Conservation (phyloP, 2,113 vertebrate species). For the Astatoreochromis straeleni region DNA sequence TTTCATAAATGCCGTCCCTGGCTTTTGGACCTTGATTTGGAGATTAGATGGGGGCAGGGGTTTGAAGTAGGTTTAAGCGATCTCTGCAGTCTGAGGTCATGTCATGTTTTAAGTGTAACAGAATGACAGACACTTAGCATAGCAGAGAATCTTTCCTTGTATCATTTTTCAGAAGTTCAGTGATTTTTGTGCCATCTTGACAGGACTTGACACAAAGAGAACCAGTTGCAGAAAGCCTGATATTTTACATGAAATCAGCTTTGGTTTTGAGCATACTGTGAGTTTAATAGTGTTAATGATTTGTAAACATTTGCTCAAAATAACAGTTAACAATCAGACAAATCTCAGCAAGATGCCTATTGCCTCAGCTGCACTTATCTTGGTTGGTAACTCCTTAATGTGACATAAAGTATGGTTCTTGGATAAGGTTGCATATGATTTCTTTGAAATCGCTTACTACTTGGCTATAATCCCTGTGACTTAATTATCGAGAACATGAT, state of each 20-base stretch:
- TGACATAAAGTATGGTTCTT: neutral
- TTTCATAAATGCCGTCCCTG: neutral
- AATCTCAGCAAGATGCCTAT: neutral
- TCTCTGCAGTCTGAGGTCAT: neutral
- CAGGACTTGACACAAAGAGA: neutral
- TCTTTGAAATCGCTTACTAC: neutral
- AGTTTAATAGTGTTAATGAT: neutral
- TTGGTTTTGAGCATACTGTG: neutral
- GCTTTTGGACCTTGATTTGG: neutral
- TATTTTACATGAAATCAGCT: neutral
- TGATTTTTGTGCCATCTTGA: neutral
- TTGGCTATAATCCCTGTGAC: neutral
- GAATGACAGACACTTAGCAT: neutral
- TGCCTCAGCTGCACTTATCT: neutral
- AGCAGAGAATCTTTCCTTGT: neutral
- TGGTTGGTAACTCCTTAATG: neutral
- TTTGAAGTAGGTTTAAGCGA: neutral
- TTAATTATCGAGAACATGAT: neutral
- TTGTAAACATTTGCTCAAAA: neutral
- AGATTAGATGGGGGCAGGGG: neutral
- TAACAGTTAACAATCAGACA: neutral
- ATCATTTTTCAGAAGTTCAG: neutral
- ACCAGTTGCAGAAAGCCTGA: neutral
- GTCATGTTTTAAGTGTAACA: neutral
- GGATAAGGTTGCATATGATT: neutral